Percentiles rank a stretch among this genome's conserved stretches.
phyloP scores from a whole-genome alignment of 1,140 invertebrate genomes.

The Lepidurus couesii region DNA sequence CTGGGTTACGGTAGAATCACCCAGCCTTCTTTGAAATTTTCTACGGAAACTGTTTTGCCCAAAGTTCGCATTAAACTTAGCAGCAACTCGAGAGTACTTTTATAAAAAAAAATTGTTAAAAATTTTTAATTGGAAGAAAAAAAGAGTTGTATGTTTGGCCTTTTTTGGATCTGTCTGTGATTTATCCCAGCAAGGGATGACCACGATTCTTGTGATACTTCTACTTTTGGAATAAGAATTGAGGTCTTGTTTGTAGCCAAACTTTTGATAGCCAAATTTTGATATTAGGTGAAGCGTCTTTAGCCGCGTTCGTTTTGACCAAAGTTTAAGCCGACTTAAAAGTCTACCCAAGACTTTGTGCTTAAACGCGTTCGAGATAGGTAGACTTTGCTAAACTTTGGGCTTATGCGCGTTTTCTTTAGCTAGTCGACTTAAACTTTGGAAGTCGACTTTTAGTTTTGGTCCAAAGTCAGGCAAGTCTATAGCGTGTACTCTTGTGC shows the following conservation, averaged over 20 bases:
- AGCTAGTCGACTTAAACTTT: too few relatives aligned
- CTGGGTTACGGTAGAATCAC: background rate
- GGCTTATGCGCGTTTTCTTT: too few relatives aligned
- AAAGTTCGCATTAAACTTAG: background rate
- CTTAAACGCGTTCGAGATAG: too few relatives aligned
- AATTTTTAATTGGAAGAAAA: background rate
- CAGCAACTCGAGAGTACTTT: background rate
- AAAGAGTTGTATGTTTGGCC: background rate
- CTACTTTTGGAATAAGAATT: background rate
- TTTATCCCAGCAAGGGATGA: slow-evolving; percentile 6
- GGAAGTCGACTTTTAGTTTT: too few relatives aligned
- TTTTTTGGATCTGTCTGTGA: slow-evolving; percentile 15
- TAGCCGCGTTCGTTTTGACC: too few relatives aligned
- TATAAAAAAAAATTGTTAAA: background rate
- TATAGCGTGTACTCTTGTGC: too few relatives aligned
- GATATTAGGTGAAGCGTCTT: background rate
- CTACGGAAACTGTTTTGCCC: background rate
- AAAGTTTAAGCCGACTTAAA: too few relatives aligned
- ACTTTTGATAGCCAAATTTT: background rate
- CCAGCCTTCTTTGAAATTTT: background rate
- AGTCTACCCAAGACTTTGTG: too few relatives aligned
- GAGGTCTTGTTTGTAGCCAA: slow-evolving; percentile 6
- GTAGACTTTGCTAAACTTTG: too few relatives aligned
- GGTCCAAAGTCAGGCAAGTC: too few relatives aligned
- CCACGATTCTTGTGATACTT: slow-evolving; percentile 22